A percentile compares a stretch with the other conserved stretches of the same genome.
These are phyloP conservation scores for Steinernema hermaphroditum DNA, from an alignment of 2,888 invertebrate genomes.

Conservation along the genomic window DNA sequence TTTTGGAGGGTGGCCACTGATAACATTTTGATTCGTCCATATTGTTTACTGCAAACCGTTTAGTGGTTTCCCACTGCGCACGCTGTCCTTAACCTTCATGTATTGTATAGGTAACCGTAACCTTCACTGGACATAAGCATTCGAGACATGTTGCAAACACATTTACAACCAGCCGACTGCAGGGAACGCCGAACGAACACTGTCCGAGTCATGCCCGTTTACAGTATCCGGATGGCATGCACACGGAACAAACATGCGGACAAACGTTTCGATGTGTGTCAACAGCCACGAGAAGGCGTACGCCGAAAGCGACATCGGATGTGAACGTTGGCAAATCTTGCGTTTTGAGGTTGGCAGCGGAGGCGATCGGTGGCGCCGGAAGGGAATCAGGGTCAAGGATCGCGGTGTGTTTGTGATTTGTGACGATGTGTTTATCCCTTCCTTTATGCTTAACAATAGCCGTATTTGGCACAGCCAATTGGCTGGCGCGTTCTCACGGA, in stretches of 20 bases:
- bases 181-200: background rate
- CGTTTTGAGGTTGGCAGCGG: conserved; percentile 19
- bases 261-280: conserved; percentile 31
- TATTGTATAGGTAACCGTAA: no score
- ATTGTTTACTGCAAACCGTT: no score
- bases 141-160: conserved; percentile 16
- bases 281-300: conserved; percentile 28
- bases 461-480: conserved; percentile 28
- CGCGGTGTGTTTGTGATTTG: conserved; percentile 29
- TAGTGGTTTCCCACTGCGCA: no score
- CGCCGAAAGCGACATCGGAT: conserved; percentile 27
- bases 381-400: conserved; percentile 30
- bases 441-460: conserved; percentile 26
- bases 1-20: no score
- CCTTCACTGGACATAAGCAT: no score
- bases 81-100: no score
- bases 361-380: conserved; percentile 25
- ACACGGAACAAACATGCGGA: conserved; percentile 21
- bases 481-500: conserved; percentile 26
- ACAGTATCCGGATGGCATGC: conserved; percentile 12
- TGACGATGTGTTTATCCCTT: conserved; percentile 29
- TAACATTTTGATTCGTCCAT: no score
- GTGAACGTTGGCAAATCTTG: conserved; percentile 17
- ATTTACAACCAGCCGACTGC: conserved; percentile 4
- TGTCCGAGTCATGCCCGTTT: conserved; percentile 11